phyloP scores from a whole-genome alignment of 2,113 vertebrate genomes.

The Pterophyllum scalare region DNA sequence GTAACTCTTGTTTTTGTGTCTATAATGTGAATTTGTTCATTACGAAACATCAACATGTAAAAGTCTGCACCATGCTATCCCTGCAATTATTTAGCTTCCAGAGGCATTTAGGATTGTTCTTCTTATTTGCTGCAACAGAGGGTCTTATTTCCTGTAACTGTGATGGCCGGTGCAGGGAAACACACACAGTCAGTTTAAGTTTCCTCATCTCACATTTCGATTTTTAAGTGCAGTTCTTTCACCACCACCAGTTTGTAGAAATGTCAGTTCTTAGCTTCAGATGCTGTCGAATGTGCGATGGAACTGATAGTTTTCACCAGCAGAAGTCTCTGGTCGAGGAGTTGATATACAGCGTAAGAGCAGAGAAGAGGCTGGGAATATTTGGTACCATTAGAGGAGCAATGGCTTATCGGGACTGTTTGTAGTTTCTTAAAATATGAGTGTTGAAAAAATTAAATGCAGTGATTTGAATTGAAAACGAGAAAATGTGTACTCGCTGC shows the following conservation, averaged over 20 bases:
- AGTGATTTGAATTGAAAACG: neutral
- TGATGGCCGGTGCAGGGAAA: constrained; percentile 11
- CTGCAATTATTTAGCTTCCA: constrained; percentile 5
- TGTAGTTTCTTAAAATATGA: neutral
- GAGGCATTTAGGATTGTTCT: constrained; percentile 24
- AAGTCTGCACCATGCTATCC: neutral
- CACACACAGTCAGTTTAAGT: constrained; percentile 6
- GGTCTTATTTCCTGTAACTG: neutral
- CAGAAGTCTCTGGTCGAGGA: neutral
- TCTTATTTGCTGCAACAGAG: neutral
- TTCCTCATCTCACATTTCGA: constrained; percentile 5
- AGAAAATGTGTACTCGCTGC: neutral
- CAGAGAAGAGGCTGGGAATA: neutral
- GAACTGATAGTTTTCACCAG: neutral
- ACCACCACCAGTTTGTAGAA: neutral
- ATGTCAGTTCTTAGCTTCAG: constrained; percentile 17
- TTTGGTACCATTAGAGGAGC: neutral
- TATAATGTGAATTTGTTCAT: constrained; percentile 19
- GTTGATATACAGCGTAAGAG: neutral
- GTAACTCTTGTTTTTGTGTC: neutral
- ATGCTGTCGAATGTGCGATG: constrained; percentile 17
- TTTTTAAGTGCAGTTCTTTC: neutral
- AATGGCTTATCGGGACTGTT: neutral
- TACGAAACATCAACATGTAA: constrained; percentile 14
- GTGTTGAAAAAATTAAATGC: neutral